Conservation (phyloP, 2,888 invertebrate species). For the Cheilosia pagana region DNA sequence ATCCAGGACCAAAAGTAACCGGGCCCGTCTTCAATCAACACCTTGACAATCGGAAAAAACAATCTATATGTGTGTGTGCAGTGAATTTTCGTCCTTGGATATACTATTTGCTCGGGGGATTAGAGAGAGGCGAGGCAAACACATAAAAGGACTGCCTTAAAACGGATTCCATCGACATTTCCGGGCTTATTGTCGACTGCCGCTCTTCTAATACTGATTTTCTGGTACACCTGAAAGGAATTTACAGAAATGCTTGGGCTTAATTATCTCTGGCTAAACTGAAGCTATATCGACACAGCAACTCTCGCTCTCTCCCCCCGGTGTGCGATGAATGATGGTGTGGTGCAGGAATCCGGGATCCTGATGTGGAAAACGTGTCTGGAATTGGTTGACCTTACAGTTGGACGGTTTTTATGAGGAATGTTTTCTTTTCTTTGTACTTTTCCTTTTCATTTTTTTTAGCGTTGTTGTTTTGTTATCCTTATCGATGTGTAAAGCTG, state of each 20-base stretch:
- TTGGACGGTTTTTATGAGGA: constrained; percentile 66
- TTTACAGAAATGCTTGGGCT: constrained; percentile 67
- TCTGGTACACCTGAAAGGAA: constrained; percentile 61
- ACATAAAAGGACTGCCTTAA: constrained; percentile 42
- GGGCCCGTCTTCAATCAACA: constrained; percentile 67
- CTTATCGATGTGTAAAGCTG: constrained; percentile 38
- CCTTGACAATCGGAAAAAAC: constrained; percentile 71
- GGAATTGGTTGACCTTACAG: constrained; percentile 72
- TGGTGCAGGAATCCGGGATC: constrained; percentile 46
- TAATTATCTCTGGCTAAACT: constrained; percentile 68
- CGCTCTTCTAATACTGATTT: neutral
- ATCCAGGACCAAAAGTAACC: constrained; percentile 42
- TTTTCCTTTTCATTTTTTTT: constrained; percentile 35
- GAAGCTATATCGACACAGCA: constrained; percentile 63
- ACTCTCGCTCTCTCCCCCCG: neutral
- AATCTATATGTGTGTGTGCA: constrained; percentile 58
- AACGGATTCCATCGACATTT: constrained; percentile 69
- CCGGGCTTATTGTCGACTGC: constrained; percentile 63
- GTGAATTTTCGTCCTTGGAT: constrained; percentile 22
- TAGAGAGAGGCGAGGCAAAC: constrained; percentile 42
- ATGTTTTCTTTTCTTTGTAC: constrained; percentile 38
- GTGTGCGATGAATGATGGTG: constrained; percentile 19
- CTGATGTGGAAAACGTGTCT: constrained; percentile 73
- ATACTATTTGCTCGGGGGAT: constrained; percentile 63
- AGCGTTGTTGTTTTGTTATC: constrained; percentile 44